A percentile compares a stretch with the other conserved stretches of the same genome.
These are phyloP conservation scores for Gymnocephalus cernua DNA, from an alignment of 2,113 vertebrate genomes.

Conservation along the genomic window DNA sequence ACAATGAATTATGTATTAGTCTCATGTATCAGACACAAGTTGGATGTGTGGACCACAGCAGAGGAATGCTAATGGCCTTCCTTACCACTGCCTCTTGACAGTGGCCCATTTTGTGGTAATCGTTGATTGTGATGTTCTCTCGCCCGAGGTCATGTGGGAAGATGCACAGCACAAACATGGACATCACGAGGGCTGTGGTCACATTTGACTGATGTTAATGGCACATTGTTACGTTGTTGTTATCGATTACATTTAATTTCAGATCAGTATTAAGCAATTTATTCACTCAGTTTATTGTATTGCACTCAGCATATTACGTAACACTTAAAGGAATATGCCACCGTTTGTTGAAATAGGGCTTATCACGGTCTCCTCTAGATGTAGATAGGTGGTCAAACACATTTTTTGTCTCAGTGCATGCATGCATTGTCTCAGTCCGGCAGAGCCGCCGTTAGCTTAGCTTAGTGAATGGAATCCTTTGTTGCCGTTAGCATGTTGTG, in stretches of 20 bases:
- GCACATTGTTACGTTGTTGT: constrained; percentile 11
- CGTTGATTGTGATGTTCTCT: constrained; percentile 24
- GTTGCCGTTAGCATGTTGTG: too few species aligned
- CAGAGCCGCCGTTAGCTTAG: too few species aligned
- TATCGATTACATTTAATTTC: neutral
- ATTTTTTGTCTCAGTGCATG: too few species aligned
- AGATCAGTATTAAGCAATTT: neutral
- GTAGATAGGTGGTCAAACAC: too few species aligned
- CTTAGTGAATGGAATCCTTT: too few species aligned
- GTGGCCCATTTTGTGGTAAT: constrained; percentile 42
- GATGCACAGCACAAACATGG: constrained; percentile 1
- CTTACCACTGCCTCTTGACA: constrained; percentile 20
- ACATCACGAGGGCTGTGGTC: constrained; percentile 5
- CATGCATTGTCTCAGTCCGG: too few species aligned
- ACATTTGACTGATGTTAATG: constrained; percentile 13
- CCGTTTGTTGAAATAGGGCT: too few species aligned
- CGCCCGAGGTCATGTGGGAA: constrained; percentile 10
- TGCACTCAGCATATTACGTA: neutral
- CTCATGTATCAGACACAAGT: constrained; percentile 7
- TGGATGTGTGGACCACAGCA: constrained; percentile 13
- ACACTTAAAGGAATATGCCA: too few species aligned
- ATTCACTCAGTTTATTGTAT: neutral
- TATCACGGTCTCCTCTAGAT: too few species aligned
- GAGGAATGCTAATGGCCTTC: constrained; percentile 47
- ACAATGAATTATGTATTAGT: constrained; percentile 67